Evolutionary conservation across 23 tunicate species (phyloP).

Genomic region (Halocynthia roretzi): DNA sequence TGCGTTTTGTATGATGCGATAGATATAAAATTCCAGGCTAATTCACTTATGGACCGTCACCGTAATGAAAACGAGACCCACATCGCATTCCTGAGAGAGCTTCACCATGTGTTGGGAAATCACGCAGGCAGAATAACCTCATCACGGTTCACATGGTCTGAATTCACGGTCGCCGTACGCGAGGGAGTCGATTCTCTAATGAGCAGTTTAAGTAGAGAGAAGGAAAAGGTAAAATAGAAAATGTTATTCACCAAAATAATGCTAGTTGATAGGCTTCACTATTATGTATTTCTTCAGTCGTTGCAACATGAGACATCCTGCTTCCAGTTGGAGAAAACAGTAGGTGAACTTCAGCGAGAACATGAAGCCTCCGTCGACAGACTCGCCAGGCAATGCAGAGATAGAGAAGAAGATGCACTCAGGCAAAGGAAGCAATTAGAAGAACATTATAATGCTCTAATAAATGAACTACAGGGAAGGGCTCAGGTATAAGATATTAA

Average conservation of each 20-base stretch:
- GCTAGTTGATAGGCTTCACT: background rate
- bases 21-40: constrained; percentile 21
- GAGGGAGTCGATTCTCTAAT: constrained; percentile 64
- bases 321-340: constrained; percentile 56
- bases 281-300: constrained; percentile 18
- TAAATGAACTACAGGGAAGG: constrained; percentile 68
- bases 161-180: constrained; percentile 56
- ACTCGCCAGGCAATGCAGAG: constrained; percentile 74
- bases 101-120: constrained; percentile 56
- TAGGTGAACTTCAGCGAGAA: constrained; percentile 69
- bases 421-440: constrained; percentile 75
- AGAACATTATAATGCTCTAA: constrained; percentile 71
- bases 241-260: background rate
- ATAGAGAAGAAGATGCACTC: constrained; percentile 65
- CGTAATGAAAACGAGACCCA: constrained; percentile 49
- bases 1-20: no score
- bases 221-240: constrained; percentile 50
- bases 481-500: constrained; percentile 36
- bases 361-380: constrained; percentile 89
- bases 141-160: constrained; percentile 73
- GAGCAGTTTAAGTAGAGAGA: constrained; percentile 44
- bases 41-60: constrained; percentile 45
- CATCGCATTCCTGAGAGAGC: constrained; percentile 56
- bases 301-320: constrained; percentile 42
- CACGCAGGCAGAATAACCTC: constrained; percentile 56